Conservation (phyloP, 2,797 vertebrate genomes). For the Dendrocincla fuliginosa region DNA sequence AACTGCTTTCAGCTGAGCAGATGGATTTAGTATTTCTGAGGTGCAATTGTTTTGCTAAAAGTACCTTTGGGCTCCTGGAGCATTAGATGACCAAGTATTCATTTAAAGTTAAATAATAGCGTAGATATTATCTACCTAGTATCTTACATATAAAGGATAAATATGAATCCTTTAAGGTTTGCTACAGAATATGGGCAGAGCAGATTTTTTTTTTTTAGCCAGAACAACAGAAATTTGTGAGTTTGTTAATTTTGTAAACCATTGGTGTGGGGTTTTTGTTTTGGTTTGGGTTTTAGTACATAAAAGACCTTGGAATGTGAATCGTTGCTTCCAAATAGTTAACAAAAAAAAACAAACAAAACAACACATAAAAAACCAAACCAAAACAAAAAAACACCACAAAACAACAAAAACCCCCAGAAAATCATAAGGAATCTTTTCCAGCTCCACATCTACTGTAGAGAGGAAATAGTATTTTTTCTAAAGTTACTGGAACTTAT, state of each 20-base stretch:
- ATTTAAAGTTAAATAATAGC: neutral
- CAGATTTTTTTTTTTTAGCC: neutral
- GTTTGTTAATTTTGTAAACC: neutral
- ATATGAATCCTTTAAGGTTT: neutral
- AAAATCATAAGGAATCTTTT: neutral
- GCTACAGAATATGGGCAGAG: neutral
- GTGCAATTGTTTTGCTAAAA: neutral
- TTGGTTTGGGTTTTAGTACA: neutral
- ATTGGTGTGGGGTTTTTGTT: neutral
- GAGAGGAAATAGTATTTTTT: neutral
- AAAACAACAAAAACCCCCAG: neutral
- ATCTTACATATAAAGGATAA: neutral
- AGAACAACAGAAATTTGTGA: neutral
- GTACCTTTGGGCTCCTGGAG: neutral
- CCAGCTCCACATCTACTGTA: neutral
- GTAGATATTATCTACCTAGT: neutral
- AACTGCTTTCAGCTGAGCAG: neutral
- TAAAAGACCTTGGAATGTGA: neutral
- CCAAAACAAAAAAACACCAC: neutral
- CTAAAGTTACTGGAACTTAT: neutral
- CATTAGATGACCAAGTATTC: neutral
- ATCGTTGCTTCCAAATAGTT: neutral
- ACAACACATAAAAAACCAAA: neutral
- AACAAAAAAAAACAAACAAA: neutral
- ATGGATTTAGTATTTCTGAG: neutral